These are phyloP conservation scores for Bubalus kerabau DNA, from an alignment of 2,113 vertebrate species.

Conservation along the genomic window DNA sequence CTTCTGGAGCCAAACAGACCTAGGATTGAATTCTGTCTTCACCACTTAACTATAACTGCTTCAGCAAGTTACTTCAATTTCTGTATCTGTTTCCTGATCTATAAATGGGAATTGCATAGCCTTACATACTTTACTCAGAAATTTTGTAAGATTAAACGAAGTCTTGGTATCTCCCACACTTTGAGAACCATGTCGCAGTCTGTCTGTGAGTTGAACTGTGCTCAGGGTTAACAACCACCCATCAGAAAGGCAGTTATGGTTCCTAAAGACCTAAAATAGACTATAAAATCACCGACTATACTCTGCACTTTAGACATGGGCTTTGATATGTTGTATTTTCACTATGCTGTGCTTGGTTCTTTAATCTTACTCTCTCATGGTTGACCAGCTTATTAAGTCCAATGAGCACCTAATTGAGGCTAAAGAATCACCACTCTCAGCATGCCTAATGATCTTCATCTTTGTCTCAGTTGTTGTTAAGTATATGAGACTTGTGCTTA, in stretches of 20 bases:
- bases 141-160: not conserved
- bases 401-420: not conserved
- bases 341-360: not conserved
- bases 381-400: conserved; percentile 28
- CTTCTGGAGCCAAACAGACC: not conserved
- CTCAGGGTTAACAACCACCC: not conserved
- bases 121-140: not conserved
- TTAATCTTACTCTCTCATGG: conserved; percentile 5
- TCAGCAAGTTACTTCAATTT: not conserved
- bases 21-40: not conserved
- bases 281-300: not conserved
- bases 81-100: conserved; percentile 1
- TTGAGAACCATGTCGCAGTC: not conserved
- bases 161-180: not conserved
- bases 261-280: not conserved
- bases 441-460: not conserved
- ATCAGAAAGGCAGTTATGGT: not conserved
- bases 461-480: not conserved
- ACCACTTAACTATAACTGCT: not conserved
- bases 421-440: not conserved
- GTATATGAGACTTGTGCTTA: not conserved
- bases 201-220: not conserved
- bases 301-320: not conserved
- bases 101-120: not conserved
- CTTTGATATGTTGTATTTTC: not conserved